phyloP scores from a whole-genome alignment of 1,140 invertebrate species.

The Diabrotica undecimpunctata region DNA sequence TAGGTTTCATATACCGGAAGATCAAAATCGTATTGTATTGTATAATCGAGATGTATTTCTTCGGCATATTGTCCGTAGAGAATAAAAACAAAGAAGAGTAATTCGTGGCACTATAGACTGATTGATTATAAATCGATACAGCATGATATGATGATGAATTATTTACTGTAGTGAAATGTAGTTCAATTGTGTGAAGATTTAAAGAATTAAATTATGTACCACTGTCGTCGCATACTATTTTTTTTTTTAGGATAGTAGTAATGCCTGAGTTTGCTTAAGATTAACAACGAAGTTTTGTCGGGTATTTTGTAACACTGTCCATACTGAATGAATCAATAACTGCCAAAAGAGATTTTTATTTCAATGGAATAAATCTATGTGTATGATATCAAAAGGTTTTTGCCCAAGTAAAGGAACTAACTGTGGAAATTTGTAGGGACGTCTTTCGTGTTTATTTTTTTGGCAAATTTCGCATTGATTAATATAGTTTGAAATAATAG shows the following conservation, averaged over 20 bases:
- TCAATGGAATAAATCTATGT: slow-evolving; percentile 17
- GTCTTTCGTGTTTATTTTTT: no score
- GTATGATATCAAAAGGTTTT: no score
- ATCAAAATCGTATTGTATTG: no score
- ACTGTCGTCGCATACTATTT: neutral
- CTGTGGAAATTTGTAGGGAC: no score
- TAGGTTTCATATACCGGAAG: neutral
- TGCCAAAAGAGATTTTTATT: slow-evolving; percentile 20
- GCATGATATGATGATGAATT: neutral
- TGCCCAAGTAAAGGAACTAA: no score
- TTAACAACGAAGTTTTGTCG: neutral
- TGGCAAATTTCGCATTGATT: no score
- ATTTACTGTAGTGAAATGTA: neutral
- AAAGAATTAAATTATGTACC: slow-evolving; percentile 4
- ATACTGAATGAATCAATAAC: slow-evolving; percentile 25
- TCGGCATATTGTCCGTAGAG: neutral
- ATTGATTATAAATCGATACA: neutral
- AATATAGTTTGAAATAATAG: no score
- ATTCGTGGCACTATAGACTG: slow-evolving; percentile 1
- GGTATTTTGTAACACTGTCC: slow-evolving; percentile 27
- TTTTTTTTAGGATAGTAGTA: neutral
- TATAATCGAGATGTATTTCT: no score
- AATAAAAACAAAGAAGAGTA: neutral
- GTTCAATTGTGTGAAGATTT: neutral
- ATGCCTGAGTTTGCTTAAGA: neutral